A percentile compares a stretch with the other conserved stretches of the same genome.
phyloP scores from a whole-genome alignment of 2,113 vertebrate species.

The Alethe diademata region DNA sequence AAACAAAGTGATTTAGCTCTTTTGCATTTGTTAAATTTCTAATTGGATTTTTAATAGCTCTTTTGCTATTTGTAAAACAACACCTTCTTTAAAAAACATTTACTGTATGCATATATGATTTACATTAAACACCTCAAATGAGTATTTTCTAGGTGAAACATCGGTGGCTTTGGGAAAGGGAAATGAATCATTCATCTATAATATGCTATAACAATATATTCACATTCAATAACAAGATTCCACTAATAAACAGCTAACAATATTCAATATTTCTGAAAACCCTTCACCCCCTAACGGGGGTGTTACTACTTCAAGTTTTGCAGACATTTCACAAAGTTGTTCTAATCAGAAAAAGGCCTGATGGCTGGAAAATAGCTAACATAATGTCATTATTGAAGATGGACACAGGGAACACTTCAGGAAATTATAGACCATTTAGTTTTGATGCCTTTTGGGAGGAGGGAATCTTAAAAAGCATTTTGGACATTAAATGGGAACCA shows the following conservation, averaged over 20 bases:
- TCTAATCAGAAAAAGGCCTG: constrained; percentile 56
- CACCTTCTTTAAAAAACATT: not conserved
- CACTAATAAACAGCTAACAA: constrained; percentile 50
- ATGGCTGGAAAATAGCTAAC: constrained; percentile 71
- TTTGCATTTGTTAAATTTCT: not conserved
- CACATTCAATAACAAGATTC: constrained; percentile 38
- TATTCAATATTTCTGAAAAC: not conserved
- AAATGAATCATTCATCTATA: not conserved
- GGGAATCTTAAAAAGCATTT: constrained; percentile 77
- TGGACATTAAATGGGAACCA: constrained; percentile 75
- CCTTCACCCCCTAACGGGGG: not conserved
- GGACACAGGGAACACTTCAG: constrained; percentile 76
- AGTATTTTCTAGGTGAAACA: not conserved
- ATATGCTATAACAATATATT: constrained; percentile 19
- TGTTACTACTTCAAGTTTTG: constrained; percentile 65
- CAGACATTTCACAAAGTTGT: constrained; percentile 71
- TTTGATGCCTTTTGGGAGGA: constrained; percentile 73
- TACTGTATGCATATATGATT: not conserved
- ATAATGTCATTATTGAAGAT: constrained; percentile 78
- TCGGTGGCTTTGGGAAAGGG: not conserved
- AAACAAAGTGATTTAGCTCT: not conserved
- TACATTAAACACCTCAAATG: not conserved
- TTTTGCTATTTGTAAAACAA: not conserved
- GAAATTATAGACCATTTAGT: constrained; percentile 79
- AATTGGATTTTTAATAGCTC: not conserved